Evolutionary conservation across 2,113 vertebrate genomes (phyloP), one percentile per base, ranked within the genome.

Genomic region (Sturnus vulgaris): DNA sequence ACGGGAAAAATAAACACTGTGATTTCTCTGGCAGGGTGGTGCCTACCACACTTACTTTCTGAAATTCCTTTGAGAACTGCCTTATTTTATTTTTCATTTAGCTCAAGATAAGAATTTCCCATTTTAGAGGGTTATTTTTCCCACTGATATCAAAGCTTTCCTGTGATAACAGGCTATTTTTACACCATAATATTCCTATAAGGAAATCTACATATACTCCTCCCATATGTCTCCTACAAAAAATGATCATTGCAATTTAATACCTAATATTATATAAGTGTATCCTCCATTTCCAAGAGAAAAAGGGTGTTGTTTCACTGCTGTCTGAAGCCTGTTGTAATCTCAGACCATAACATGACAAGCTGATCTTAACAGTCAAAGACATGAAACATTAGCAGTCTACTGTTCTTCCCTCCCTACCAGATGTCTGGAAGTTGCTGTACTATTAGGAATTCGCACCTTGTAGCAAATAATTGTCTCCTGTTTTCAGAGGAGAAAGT

Each of bases 11-110:
- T 53, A 88, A 91, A 76, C 50, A 77, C 24, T 16, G 25, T 55
- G 13, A 11, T 33, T 81, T 16, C 19, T 92, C 44, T 81, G 57
- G 35, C 42, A 79, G 47, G 31, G 28, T 83, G 61, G 40, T 88
- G 27, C 15, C 14, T 61, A 55, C 39, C 30, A 42, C 15, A 23
- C 15, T 86, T 82, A 72, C 13, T 79, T 93, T 68, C 68, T 86
- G 35, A 56, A 90, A 90, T 83, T 81, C 85, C 79, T 77, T 64
- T 86, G 79, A 83, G 72, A 90, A 71, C 8, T 76, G 15, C 60
- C 66, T 71, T 93, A 70, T 82, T 86, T 91, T 87, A 89, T 90
- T 90, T 92, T 83, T 35, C 4, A 11, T 86, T 94, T 86, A 70
- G 50, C 59, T 92, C 39, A 79, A 83, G 71, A 73, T 66, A 20